Conservation (phyloP, 2,888 invertebrate species). For the Drosophila lutescens region DNA sequence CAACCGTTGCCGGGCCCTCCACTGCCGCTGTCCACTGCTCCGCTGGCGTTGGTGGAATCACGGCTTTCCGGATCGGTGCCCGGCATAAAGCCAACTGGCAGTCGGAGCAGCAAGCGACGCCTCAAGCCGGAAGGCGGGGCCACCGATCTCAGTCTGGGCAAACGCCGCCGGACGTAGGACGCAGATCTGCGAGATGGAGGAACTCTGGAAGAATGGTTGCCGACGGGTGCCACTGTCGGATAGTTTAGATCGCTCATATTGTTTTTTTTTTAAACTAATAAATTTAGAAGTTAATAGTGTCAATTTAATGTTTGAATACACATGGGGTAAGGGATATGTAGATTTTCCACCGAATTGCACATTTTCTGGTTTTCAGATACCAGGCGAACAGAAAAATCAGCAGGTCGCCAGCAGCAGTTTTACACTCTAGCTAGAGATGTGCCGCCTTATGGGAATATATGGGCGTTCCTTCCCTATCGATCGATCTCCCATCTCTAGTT, state of each 20-base stretch:
- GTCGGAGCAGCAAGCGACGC: constrained; percentile 52
- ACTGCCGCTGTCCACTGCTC: neutral
- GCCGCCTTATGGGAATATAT: too few relatives aligned
- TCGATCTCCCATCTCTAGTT: too few relatives aligned
- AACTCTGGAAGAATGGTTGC: too few relatives aligned
- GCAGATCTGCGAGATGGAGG: neutral
- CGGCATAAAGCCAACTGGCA: neutral
- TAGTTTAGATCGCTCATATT: neutral
- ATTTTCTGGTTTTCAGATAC: too few relatives aligned
- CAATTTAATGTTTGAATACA: too few relatives aligned
- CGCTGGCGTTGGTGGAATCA: neutral
- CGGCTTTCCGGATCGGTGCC: neutral
- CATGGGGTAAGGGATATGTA: too few relatives aligned
- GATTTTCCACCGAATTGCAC: too few relatives aligned
- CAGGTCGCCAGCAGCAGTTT: too few relatives aligned
- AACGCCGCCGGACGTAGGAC: constrained; percentile 58
- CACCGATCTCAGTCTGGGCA: constrained; percentile 36
- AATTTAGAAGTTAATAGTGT: too few relatives aligned
- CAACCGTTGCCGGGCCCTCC: neutral
- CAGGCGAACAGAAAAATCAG: too few relatives aligned
- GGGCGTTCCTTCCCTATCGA: too few relatives aligned
- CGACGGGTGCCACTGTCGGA: neutral
- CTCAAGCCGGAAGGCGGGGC: constrained; percentile 37
- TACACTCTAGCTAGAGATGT: too few relatives aligned
- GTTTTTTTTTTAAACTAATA: neutral